Conservation (phyloP, 2,113 vertebrate genomes). For the Amblyornis subalaris region DNA sequence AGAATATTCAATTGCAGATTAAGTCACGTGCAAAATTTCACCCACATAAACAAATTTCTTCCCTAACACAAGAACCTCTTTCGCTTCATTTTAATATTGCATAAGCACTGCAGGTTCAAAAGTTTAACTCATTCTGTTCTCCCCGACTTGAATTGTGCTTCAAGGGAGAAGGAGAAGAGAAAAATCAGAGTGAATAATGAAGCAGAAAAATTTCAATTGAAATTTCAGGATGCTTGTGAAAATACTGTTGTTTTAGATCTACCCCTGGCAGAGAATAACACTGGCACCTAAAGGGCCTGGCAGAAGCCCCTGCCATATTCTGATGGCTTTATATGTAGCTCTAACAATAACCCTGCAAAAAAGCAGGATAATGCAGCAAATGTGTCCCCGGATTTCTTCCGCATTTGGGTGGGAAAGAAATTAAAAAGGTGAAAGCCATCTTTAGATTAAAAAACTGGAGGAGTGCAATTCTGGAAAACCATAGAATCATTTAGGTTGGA, state of each 20-base stretch:
- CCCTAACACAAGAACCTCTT: not conserved
- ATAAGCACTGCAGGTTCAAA: conserved; percentile 48
- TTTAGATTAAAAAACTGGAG: not conserved
- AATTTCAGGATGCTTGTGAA: not conserved
- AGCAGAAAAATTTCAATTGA: not conserved
- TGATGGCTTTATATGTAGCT: not conserved
- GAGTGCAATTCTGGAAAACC: not conserved
- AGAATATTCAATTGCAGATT: not conserved
- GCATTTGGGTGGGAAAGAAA: not conserved
- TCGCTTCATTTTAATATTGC: conserved; percentile 35
- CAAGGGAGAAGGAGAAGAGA: conserved; percentile 6
- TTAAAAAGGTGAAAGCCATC: not conserved
- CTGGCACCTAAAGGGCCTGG: not conserved
- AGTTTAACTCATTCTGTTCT: conserved; percentile 43
- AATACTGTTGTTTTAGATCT: not conserved
- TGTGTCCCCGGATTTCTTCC: not conserved
- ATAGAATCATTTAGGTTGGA: not conserved
- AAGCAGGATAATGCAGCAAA: not conserved
- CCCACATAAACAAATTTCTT: conserved; percentile 18
- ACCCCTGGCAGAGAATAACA: not conserved
- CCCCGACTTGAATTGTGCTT: not conserved
- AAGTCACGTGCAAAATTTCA: conserved; percentile 23
- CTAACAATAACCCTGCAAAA: not conserved
- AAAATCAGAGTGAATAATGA: not conserved
- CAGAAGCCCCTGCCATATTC: not conserved